Conservation (phyloP, 2,113 vertebrate genomes). For the Gnathonemus echidnorhynchus region DNA sequence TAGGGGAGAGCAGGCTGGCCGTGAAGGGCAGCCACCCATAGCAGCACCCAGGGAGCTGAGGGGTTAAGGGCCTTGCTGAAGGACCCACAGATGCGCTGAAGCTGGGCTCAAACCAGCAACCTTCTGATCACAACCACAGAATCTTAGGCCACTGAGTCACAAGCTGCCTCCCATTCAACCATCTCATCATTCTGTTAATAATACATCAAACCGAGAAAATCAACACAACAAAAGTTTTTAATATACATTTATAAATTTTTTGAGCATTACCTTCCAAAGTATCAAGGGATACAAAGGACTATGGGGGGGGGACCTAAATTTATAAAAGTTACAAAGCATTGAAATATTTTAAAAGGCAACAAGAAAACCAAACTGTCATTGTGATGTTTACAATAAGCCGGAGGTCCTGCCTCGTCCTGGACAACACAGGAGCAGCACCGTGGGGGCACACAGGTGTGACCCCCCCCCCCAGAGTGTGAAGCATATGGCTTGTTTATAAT, state of each 20-base stretch:
- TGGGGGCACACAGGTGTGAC: background rate
- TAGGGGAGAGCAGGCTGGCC: too few relatives aligned
- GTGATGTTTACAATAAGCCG: background rate
- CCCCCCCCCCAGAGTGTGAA: background rate
- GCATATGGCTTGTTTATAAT: background rate
- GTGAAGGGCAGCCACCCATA: too few relatives aligned
- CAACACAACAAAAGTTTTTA: background rate
- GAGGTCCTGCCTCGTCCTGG: background rate
- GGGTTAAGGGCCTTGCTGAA: too few relatives aligned
- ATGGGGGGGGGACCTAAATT: background rate
- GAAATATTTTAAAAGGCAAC: background rate
- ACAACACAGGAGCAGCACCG: background rate
- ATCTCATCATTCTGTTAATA: background rate
- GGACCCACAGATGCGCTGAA: too few relatives aligned
- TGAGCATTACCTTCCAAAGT: background rate
- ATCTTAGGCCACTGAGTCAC: background rate
- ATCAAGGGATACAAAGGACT: background rate
- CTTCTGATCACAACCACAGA: too few relatives aligned
- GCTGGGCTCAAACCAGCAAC: too few relatives aligned
- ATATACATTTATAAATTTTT: conserved; percentile 19
- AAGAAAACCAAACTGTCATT: background rate
- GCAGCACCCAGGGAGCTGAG: too few relatives aligned
- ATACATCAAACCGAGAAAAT: background rate
- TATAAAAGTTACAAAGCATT: conserved; percentile 6
- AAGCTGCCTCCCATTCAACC: background rate